Evolutionary conservation across 2,888 invertebrate genomes (phyloP), one percentile per base, ranked within the genome.

Genomic region (Synanthedon tipuliformis): DNA sequence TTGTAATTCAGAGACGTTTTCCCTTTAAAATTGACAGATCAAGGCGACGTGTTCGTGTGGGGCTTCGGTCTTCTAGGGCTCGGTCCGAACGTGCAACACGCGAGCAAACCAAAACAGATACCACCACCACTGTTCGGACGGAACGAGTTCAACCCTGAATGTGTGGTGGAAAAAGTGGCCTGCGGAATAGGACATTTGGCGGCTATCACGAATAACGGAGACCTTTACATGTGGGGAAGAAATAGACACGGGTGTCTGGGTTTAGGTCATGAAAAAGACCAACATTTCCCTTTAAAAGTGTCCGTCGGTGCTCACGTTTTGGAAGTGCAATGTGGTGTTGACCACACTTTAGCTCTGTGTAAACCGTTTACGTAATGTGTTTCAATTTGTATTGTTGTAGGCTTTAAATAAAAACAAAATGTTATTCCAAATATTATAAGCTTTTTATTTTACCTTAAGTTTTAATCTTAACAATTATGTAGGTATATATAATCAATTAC

Each of bases 61-160:
- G 98, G 99, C 4, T 97, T 90, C 74, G 99, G 99, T 40, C 88
- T 97, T 53, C 84, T 99, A 40, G 98, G 98, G 0, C 89, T 93
- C 40, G 98, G 98, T 0, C 98, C 98, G 0, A 86, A 90, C 53
- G 92, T 93, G 0, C 90, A 92, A 53, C 89, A 90, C 52, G 83
- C 92, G 1, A 68, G 78, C 0, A 83, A 79, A 56, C 98, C 98
- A 0, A 89, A 92, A 50, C 81, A 89, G 57, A 90, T 99, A 54
- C 94, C 98, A 4, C 83, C 91, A 4, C 89, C 93, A 0, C 81
- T 98, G 13, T 98, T 98, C 75, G 98, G 98, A 0, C 80, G 89
- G 12, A 97, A 95, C 71, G 93, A 94, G 60, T 95, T 96, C 62
- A 93, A 93, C 64, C 91, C 92, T 4, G 89, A 93, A 56, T 87